Conservation (phyloP, 2,888 invertebrate species). For the Tiliacea citrago region DNA sequence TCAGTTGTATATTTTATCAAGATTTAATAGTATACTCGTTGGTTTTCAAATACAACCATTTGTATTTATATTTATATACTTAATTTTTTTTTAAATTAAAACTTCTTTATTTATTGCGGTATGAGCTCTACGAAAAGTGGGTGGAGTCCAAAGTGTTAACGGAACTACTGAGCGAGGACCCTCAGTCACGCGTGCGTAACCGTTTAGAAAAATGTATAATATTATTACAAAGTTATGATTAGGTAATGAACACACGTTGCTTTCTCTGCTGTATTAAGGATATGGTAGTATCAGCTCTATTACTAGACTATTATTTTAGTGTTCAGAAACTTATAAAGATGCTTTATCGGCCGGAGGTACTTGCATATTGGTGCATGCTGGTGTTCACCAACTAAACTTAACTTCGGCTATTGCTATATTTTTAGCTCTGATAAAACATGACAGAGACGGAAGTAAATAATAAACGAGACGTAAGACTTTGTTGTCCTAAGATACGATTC, state of each 20-base stretch:
- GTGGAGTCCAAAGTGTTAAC: no score
- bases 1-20: no score
- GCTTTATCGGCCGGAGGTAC: not conserved
- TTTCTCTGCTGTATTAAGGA: not conserved
- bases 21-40: no score
- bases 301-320: not conserved
- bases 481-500: not conserved
- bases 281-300: not conserved
- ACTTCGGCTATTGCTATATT: constrained; percentile 11
- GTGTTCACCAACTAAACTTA: not conserved
- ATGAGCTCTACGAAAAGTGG: no score
- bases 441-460: not conserved
- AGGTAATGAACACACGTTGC: constrained; percentile 9
- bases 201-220: not conserved
- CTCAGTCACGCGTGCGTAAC: not conserved
- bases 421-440: not conserved
- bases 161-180: not conserved
- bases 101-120: no score
- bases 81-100: no score
- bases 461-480: not conserved
- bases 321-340: not conserved
- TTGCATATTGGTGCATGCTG: not conserved
- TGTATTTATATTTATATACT: no score
- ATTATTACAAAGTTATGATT: not conserved
- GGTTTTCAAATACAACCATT: no score